Percentiles rank a stretch among this genome's conserved stretches.
Evolutionary conservation across 2,888 invertebrate species (phyloP).

Genomic region (Junonia oenone): DNA sequence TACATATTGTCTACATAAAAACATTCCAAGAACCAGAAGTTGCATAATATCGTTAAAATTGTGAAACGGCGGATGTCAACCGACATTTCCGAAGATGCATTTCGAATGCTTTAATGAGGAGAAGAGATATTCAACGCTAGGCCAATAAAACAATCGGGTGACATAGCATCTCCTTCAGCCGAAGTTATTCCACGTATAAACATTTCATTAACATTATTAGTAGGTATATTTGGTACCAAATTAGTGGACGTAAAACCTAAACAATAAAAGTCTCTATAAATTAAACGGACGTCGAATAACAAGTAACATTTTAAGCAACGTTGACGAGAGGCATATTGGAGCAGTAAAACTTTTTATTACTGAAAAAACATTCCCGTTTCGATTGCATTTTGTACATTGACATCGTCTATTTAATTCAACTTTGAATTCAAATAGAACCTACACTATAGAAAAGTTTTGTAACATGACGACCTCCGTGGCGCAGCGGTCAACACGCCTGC

Average conservation of each 20-base stretch:
- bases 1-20: too few species aligned
- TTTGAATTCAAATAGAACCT: too few species aligned
- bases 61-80: neutral
- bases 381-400: constrained; percentile 34
- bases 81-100: neutral
- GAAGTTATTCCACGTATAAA: constrained; percentile 7
- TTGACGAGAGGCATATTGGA: constrained; percentile 65
- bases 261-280: constrained; percentile 69
- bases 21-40: too few species aligned
- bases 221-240: constrained; percentile 35
- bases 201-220: constrained; percentile 24
- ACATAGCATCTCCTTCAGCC: neutral
- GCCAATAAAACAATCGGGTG: neutral
- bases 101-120: neutral
- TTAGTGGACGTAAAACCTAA: constrained; percentile 55
- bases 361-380: constrained; percentile 53
- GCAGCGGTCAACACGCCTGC: too few species aligned
- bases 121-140: neutral
- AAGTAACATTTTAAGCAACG: constrained; percentile 54
- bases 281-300: constrained; percentile 58
- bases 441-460: too few species aligned
- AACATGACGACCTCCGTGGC: too few species aligned
- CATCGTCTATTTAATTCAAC: neutral
- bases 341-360: constrained; percentile 66
- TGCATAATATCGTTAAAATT: too few species aligned